A percentile compares a stretch with the other conserved stretches of the same genome.
phyloP scores from a whole-genome alignment of 1,140 invertebrate species.

The Palaemon carinicauda region DNA sequence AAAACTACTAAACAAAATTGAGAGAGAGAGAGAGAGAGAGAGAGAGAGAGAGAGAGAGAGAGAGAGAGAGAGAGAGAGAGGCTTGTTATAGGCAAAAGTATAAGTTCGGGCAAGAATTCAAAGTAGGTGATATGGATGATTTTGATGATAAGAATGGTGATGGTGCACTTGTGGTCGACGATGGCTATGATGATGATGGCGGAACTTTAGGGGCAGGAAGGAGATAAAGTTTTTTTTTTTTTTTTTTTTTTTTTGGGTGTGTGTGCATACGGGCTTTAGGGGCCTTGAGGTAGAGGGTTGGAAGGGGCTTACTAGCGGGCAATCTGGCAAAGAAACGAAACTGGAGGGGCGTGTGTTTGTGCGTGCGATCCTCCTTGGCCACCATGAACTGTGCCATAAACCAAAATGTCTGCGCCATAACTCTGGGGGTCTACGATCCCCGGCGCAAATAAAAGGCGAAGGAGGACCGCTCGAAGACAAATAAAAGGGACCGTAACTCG shows the following conservation, averaged over 20 bases:
- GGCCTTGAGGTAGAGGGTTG: neutral
- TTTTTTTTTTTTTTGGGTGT: too few species aligned
- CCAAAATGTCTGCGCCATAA: constrained; percentile 57
- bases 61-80: too few species aligned
- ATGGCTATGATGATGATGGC: neutral
- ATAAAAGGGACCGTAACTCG: constrained; percentile 51
- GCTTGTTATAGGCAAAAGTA: too few species aligned
- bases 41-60: too few species aligned
- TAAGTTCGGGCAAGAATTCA: too few species aligned
- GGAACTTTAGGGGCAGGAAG: neutral
- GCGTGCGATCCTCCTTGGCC: neutral
- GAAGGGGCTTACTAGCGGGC: neutral
- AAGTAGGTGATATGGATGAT: too few species aligned
- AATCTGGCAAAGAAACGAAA: neutral
- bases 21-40: too few species aligned
- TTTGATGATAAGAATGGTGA: too few species aligned
- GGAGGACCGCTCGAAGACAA: constrained; percentile 42
- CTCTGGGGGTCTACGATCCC: constrained; percentile 24
- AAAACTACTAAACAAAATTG: too few species aligned
- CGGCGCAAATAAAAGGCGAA: constrained; percentile 41
- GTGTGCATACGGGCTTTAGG: too few species aligned
- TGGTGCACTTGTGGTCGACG: too few species aligned
- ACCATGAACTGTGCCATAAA: constrained; percentile 25
- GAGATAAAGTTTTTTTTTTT: neutral
- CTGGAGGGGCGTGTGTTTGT: neutral